A percentile compares a stretch with the other conserved stretches of the same genome.
Conservation (phyloP, 53 echinoderm and acorn worm species). For the Arbacia lixula region DNA sequence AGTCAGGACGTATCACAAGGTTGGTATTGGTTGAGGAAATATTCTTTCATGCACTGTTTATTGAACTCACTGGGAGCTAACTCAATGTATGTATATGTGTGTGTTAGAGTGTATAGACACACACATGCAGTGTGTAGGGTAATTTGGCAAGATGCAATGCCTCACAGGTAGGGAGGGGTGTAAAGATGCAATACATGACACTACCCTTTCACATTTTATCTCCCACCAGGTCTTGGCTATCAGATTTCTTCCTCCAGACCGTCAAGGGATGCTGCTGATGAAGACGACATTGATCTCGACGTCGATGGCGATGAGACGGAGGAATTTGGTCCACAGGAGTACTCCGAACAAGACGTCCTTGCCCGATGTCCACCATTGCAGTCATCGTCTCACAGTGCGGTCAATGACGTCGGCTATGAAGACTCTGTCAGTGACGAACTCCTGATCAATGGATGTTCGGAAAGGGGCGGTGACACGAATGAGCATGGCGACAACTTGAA, state of each 20-base stretch:
- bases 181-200: no score
- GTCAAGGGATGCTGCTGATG: conserved; percentile 41
- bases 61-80: no score
- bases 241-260: conserved; percentile 61
- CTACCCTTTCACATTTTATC: no score
- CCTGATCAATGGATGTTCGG: conserved; percentile 26
- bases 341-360: conserved; percentile 78
- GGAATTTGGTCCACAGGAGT: conserved; percentile 87
- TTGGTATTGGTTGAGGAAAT: no score
- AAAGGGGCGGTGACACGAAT: neutral
- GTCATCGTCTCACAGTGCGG: conserved; percentile 9
- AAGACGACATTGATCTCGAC: conserved; percentile 82
- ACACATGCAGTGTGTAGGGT: no score
- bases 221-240: conserved; percentile 75
- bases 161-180: no score
- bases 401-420: conserved; percentile 43
- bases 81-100: no score
- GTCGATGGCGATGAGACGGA: conserved; percentile 94
- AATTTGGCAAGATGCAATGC: no score
- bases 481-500: neutral
- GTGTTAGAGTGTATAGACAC: no score
- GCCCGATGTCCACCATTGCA: conserved; percentile 56
- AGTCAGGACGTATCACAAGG: no score
- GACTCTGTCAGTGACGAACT: conserved; percentile 44
- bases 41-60: no score